Conservation (phyloP, 92 coral and sea anemone genomes). For the Plumapathes pennacea region DNA sequence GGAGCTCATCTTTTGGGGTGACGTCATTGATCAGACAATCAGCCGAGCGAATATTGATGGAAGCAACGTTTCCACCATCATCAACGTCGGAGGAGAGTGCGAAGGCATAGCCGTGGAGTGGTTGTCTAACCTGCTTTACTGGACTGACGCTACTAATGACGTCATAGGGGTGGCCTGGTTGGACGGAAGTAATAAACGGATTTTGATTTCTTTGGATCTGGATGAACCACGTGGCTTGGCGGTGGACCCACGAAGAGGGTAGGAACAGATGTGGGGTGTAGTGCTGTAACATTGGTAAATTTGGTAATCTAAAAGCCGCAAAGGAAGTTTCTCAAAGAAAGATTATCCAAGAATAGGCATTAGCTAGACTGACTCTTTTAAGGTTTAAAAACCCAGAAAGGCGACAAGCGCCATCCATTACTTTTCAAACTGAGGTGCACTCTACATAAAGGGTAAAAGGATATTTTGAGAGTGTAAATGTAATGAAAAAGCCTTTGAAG, state of each 20-base stretch:
- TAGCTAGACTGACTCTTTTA: too few relatives aligned
- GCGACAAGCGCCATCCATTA: too few relatives aligned
- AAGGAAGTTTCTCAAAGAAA: too few relatives aligned
- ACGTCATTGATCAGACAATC: conserved; percentile 3
- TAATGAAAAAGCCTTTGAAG: too few relatives aligned
- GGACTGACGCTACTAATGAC: conserved; percentile 51
- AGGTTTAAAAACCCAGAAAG: too few relatives aligned
- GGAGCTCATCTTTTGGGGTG: conserved; percentile 20
- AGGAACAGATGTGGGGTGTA: too few relatives aligned
- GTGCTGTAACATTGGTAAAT: too few relatives aligned
- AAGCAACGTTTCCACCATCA: neutral
- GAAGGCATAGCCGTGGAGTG: conserved; percentile 76
- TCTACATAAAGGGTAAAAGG: too few relatives aligned
- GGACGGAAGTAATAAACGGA: conserved; percentile 44
- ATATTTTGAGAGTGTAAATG: too few relatives aligned
- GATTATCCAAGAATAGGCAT: too few relatives aligned
- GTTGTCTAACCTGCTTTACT: conserved; percentile 52
- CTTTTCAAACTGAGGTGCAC: too few relatives aligned
- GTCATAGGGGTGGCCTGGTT: conserved; percentile 53
- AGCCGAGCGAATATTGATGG: conserved; percentile 34
- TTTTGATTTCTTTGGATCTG: conserved; percentile 31
- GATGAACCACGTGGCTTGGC: conserved; percentile 66
- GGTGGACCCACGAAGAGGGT: conserved; percentile 56
- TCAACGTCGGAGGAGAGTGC: conserved; percentile 30
- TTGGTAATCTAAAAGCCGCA: too few relatives aligned